Base-by-base conservation (phyloP, 2,888 invertebrate genomes). In the Agrochola circellaris region DNA sequence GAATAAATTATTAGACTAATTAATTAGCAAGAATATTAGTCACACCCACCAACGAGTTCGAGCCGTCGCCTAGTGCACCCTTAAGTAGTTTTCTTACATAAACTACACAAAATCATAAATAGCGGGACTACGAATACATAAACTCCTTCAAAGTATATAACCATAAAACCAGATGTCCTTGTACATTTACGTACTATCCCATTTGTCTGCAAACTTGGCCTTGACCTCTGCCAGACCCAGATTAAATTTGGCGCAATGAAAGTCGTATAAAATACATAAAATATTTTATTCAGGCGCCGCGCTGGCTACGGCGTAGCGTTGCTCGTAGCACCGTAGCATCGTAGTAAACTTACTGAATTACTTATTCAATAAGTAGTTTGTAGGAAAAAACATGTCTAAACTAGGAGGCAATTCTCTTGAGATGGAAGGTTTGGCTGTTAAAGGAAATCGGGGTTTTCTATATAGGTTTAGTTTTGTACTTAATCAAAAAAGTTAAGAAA, bases 281-380 rank as follows among this genome's bases (percentile, higher is more conserved):
- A 73, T 65, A 51, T 80, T 68, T 77, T 65, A 77, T 64, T 66
- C 34, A 56, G 84, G 80, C 83, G 87, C 72, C 84, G 61, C 54
- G 62, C 67, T 70, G 86, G 58, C 88, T 87, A 89, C 90, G 86
- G 11, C 88, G 87, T 87, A 87, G 78, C 78, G 74, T 81, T 80
- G 73, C 73, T 82, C 75, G 73, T 82, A 81, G 70, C 65, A 30
- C 17, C 79, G 88, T 82, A 88, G 86, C 77, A 26, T 45, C 34
- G 67, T 83, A 82, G 72, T 70, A 75, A 75, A 60, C 38, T 58
- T 11, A 65, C 60, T 51, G 70, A 73, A 85, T 87, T 66, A 87
- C 70, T 85, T 67, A 85, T 88, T 85, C 78, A 82, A 73, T 78
- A 61, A 23, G 68, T 68, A 66, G 62, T 78, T 81, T 69, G 72